phyloP scores from a whole-genome alignment of 2,797 vertebrate species.

The Triplophysa yarkandensis region DNA sequence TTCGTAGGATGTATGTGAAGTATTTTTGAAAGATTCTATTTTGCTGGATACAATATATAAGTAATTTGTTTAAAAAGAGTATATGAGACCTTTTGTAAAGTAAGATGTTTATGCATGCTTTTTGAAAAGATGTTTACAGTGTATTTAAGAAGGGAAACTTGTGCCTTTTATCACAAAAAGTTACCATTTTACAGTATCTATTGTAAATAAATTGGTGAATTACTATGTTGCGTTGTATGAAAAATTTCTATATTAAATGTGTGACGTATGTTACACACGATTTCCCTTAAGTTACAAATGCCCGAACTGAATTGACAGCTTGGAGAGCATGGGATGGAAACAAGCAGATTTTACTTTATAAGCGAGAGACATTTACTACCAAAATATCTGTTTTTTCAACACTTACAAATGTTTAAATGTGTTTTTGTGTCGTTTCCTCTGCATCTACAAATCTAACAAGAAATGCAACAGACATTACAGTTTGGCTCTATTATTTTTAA shows the following conservation, averaged over 20 bases:
- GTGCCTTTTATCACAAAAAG: constrained; percentile 94
- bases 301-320: constrained; percentile 36
- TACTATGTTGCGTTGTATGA: constrained; percentile 82
- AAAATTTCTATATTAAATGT: constrained; percentile 81
- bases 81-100: constrained; percentile 91
- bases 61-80: constrained; percentile 96
- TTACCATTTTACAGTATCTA: constrained; percentile 95
- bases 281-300: neutral
- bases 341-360: constrained; percentile 70
- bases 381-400: constrained; percentile 73
- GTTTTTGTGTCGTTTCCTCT: constrained; percentile 43
- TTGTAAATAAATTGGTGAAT: constrained; percentile 96
- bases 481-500: constrained; percentile 11
- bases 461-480: constrained; percentile 13
- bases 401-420: constrained; percentile 51
- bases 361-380: constrained; percentile 68
- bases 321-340: constrained; percentile 61
- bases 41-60: constrained; percentile 99
- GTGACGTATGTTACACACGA: constrained; percentile 62
- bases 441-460: constrained; percentile 3
- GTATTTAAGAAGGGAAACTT: constrained; percentile 99
- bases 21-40: constrained; percentile 99
- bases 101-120: constrained; percentile 99
- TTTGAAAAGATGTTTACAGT: constrained; percentile 98
- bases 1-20: constrained; percentile 97